A percentile compares a stretch with the other conserved stretches of the same genome.
Conservation (phyloP, 2,113 vertebrate species). For the Condylura cristata region DNA sequence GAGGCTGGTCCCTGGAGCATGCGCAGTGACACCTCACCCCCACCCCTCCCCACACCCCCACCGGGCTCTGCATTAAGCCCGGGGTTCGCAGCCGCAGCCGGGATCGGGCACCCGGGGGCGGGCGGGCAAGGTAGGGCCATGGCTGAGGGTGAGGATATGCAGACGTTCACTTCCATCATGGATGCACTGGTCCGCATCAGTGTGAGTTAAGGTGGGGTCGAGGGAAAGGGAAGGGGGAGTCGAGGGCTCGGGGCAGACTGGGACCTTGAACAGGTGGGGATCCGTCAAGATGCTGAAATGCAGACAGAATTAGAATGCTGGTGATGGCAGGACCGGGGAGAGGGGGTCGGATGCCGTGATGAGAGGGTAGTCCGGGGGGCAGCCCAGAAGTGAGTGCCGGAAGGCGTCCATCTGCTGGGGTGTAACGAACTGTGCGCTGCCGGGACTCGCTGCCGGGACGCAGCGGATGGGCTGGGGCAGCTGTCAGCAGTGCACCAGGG, state of each 20-base stretch:
- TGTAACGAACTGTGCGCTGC: background rate
- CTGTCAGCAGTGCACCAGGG: background rate
- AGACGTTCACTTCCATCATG: slow-evolving; percentile 95
- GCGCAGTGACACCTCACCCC: slow-evolving; percentile 73
- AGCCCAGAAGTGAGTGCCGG: background rate
- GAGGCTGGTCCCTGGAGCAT: slow-evolving; percentile 77
- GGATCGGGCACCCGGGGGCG: slow-evolving; percentile 67
- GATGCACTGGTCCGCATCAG: slow-evolving; percentile 95
- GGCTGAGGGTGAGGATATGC: slow-evolving; percentile 93
- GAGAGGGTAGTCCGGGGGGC: background rate
- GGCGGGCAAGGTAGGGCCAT: slow-evolving; percentile 83
- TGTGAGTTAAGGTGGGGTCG: slow-evolving; percentile 86
- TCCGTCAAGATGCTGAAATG: background rate
- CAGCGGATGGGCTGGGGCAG: background rate
- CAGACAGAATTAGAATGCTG: background rate
- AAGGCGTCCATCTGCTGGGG: background rate
- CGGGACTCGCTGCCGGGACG: too few species aligned
- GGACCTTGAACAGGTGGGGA: slow-evolving; percentile 61
- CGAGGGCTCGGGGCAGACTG: background rate
- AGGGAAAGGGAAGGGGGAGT: background rate
- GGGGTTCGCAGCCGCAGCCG: slow-evolving; percentile 71
- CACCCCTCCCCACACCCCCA: slow-evolving; percentile 58
- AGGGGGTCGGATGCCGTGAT: background rate
- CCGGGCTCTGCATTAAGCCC: slow-evolving; percentile 74
- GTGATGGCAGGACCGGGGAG: background rate